Base-by-base conservation (phyloP, 53 echinoderm and acorn worm genomes). In the Mesocentrotus franciscanus region DNA sequence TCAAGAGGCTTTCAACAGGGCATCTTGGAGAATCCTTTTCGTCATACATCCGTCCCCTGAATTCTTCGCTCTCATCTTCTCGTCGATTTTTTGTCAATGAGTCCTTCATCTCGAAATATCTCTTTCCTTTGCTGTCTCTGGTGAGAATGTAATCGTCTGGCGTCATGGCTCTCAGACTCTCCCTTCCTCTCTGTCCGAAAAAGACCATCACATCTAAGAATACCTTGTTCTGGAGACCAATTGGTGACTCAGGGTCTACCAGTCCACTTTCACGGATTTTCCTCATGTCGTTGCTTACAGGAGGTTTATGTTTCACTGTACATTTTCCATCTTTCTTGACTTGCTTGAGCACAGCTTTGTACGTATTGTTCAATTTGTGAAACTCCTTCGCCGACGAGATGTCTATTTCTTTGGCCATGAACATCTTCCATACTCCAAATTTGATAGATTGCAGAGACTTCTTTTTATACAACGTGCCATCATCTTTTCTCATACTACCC, bases 181-280 rank as follows among this genome's bases (percentile, higher is more conserved):
- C 90, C 59, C 90, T 90, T 56, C 60, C 90, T 90, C 90, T 90
- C n/a, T 90, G 90, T 90, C 60, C 90, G 29, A 90, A 90, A 10
- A 60, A 87, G 87, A 92, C 71, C 92, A 92, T 92, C 15, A 92
- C 92, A 24, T 92, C 92, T 18, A 61, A 16, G 49, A 92, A 92
- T 18, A 92, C 92, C 42, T 92, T 92, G 18, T 35, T 70, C 0
- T 92, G 66, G 33, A 92, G 92, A 30, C 92, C 92, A 64, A 66
- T 35, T 49, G 87, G 87, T 85, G 87, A 36, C 10, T 42, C 55
- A 42, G 0, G 10, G 24, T 68, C 92, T 33, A 92, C 39, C 55
- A 36, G 85, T 85, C 87, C 87, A 70, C 68, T 68, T 68, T 70
- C 92, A 71, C 11, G 66, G 10, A 92, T 71, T 39, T 92, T 71